Base-by-base conservation (phyloP, 2,797 vertebrate genomes). In the Ctenopoma multispine region DNA sequence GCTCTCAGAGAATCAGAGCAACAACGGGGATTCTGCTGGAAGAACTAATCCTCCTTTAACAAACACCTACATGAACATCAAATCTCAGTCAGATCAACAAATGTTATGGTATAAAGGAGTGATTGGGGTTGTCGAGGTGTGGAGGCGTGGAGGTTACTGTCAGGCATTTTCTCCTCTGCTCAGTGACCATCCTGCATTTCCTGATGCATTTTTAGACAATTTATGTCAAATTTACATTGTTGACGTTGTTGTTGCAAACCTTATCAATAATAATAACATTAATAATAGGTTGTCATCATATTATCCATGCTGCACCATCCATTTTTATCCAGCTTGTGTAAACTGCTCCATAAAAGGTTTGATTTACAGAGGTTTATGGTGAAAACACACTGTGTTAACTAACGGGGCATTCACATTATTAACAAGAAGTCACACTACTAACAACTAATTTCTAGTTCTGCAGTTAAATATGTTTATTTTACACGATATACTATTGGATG, bases 51-150 rank as follows among this genome's bases (percentile, higher is more conserved):
- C 11, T 18, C n/a, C 29, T 44, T 47, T 41, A 63, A 57, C 47
- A 48, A 58, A 53, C 21, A 43, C 27, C 5, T 15, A n/a, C 29
- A 17, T 18, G 8, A 40, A 40, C 47, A 50, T 51, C 18, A 44
- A 24, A 46, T 43, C 51, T 61, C 20, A 21, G 44, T 41, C 55
- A 29, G 72, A 59, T 55, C 51, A 55, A 43, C 7, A 43, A 23
- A 12, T 59, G 23, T 9, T 27, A 21, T 12, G 9, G 48, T 23
- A 1, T 9, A 8, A 17, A 18, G 24, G 31, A 46, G 54, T 38
- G 38, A 36, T 15, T 9, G 6, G 7, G 4, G 0, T 4, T 10
- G 51, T 44, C 1, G 17, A 44, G 41, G 17, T 10, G 51, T 44
- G 5, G 17, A 44, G 41, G 17, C 0, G 7, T 44, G 7, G 7